Conservation (phyloP, 2,888 invertebrate genomes). For the Lasioglossum pauxillum region DNA sequence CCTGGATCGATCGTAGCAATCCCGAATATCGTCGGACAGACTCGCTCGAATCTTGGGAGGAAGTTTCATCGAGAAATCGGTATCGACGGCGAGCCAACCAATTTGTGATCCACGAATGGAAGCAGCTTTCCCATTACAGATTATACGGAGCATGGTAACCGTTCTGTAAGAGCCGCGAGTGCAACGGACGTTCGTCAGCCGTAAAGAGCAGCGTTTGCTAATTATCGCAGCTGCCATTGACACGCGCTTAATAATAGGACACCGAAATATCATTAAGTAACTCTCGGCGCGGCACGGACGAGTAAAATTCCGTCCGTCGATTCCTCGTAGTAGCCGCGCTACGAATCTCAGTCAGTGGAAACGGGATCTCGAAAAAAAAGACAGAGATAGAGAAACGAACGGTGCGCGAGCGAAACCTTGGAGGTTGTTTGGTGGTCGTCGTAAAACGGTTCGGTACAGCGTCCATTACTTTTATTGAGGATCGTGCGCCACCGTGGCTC, state of each 20-base stretch:
- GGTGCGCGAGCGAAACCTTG: neutral
- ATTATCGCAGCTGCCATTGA: conserved; percentile 57
- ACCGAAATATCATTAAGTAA: conserved; percentile 44
- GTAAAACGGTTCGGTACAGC: conserved; percentile 47
- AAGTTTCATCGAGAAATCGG: conserved; percentile 42
- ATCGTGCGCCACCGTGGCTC: conserved; percentile 39
- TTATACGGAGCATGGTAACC: conserved; percentile 47
- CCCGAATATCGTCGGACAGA: neutral
- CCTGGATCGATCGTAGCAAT: conserved; percentile 14
- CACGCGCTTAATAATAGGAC: conserved; percentile 57
- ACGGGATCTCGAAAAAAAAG: neutral
- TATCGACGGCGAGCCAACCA: conserved; percentile 39
- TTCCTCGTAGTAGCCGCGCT: neutral
- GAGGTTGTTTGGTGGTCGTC: conserved; percentile 10
- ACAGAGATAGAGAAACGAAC: neutral
- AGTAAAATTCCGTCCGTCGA: neutral
- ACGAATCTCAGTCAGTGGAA: neutral
- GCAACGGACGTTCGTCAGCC: conserved; percentile 61
- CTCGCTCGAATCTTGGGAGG: neutral
- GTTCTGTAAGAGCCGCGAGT: conserved; percentile 47
- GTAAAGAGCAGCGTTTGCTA: conserved; percentile 53
- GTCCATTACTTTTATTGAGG: conserved; percentile 58
- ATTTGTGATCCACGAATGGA: conserved; percentile 40
- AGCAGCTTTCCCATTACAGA: conserved; percentile 51
- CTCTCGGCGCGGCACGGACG: neutral